Evolutionary conservation across 2,113 vertebrate species (phyloP).

Genomic region (Myotis yumanensis): DNA sequence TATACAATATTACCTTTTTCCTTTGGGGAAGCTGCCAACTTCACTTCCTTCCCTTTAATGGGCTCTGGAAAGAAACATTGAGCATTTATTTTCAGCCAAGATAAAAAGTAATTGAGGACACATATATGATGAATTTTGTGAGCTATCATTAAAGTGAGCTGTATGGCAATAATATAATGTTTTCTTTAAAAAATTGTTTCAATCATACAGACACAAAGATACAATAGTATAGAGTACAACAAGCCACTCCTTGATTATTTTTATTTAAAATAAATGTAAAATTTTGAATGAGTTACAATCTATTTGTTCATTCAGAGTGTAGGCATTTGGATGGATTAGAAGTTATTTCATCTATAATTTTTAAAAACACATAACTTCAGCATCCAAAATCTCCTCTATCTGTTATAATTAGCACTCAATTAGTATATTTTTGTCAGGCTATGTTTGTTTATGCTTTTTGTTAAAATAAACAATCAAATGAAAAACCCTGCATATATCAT

Average conservation of each 20-base stretch:
- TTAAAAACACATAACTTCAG: neutral
- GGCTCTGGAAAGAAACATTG: conserved; percentile 79
- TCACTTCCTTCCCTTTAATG: conserved; percentile 80
- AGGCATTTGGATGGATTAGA: neutral
- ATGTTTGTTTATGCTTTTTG: neutral
- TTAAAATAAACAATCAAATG: neutral
- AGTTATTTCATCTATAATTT: conserved; percentile 15
- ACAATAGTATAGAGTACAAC: neutral
- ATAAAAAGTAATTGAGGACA: conserved; percentile 52
- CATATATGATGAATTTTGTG: conserved; percentile 49
- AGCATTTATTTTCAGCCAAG: conserved; percentile 71
- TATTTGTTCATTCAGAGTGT: neutral
- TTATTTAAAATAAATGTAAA: conserved; percentile 49
- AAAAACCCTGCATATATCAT: neutral
- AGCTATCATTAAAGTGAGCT: conserved; percentile 16
- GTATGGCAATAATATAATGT: neutral
- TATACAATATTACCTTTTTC: conserved; percentile 80
- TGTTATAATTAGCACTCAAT: conserved; percentile 3
- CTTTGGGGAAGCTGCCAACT: conserved; percentile 73
- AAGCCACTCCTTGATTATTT: conserved; percentile 38
- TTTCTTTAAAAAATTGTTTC: conserved; percentile 60
- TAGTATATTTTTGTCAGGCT: neutral
- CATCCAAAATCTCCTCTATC: neutral
- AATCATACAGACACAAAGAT: conserved; percentile 44
- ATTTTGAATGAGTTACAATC: neutral